Conservation (phyloP, 2,113 vertebrate species). For the Cyprichromis sp. region DNA sequence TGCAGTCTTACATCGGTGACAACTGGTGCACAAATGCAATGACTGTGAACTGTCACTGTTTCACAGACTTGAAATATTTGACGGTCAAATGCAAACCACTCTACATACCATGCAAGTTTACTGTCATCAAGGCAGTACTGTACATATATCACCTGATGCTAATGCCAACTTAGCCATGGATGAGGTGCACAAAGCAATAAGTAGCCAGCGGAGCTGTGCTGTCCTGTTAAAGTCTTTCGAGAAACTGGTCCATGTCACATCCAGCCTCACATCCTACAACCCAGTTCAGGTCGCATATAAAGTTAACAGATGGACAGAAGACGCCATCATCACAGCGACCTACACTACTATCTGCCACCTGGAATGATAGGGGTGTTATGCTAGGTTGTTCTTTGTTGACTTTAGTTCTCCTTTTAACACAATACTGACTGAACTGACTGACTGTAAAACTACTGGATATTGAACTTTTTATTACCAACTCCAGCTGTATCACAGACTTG, state of each 20-base stretch:
- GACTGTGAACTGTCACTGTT: background rate
- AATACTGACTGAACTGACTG: background rate
- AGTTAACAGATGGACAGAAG: background rate
- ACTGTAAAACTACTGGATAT: background rate
- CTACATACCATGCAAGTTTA: background rate
- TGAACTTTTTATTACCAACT: background rate
- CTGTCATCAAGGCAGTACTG: background rate
- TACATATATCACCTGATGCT: background rate
- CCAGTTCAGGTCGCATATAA: background rate
- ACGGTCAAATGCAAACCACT: background rate
- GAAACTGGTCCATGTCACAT: background rate
- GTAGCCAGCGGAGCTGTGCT: background rate
- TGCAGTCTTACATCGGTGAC: background rate
- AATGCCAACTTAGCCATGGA: background rate
- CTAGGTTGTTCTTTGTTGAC: background rate
- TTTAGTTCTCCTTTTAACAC: background rate
- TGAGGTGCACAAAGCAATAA: background rate
- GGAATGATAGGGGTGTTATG: background rate
- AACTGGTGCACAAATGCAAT: background rate
- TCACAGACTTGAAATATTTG: background rate
- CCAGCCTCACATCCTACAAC: background rate
- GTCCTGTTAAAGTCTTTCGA: background rate
- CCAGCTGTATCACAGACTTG: background rate
- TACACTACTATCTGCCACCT: background rate
- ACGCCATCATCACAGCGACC: background rate